Evolutionary conservation across 2,113 vertebrate species (phyloP).

Genomic region (Notarius lentiginosus): DNA sequence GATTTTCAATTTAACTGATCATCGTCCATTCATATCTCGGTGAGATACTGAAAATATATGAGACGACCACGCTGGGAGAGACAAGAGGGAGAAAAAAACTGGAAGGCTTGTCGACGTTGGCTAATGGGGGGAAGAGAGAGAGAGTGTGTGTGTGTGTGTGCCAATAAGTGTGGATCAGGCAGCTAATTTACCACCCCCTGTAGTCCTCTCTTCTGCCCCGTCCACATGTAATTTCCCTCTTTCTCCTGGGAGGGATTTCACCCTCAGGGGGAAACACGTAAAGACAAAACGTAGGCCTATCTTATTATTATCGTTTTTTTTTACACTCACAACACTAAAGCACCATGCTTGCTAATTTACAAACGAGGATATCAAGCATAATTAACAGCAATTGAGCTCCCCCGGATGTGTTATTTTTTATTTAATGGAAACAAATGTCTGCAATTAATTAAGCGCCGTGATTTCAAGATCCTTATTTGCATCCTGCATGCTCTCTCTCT

Average conservation of each 20-base stretch:
- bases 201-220: slow-evolving; percentile 91
- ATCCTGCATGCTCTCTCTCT: not conserved
- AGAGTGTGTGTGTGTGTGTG: slow-evolving; percentile 79
- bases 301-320: not conserved
- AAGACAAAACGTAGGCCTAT: slow-evolving; percentile 58
- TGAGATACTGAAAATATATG: slow-evolving; percentile 96
- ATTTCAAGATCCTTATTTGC: slow-evolving; percentile 87
- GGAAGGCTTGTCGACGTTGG: slow-evolving; percentile 33
- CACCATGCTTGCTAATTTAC: slow-evolving; percentile 91
- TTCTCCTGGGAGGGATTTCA: slow-evolving; percentile 62
- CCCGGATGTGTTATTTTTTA: slow-evolving; percentile 99
- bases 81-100: slow-evolving; percentile 1
- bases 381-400: slow-evolving; percentile 99
- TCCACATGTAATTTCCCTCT: slow-evolving; percentile 99
- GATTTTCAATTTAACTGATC: slow-evolving; percentile 99
- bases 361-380: slow-evolving; percentile 99
- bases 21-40: slow-evolving; percentile 99
- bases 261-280: slow-evolving; percentile 21
- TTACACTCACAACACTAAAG: slow-evolving; percentile 71
- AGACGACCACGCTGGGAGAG: slow-evolving; percentile 82
- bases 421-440: slow-evolving; percentile 99
- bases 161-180: slow-evolving; percentile 99
- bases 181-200: slow-evolving; percentile 99
- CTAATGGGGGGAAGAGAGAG: slow-evolving; percentile 36
- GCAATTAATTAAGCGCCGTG: slow-evolving; percentile 97